phyloP scores from a whole-genome alignment of 1,140 invertebrate species.

The Drosophila sucinea region DNA sequence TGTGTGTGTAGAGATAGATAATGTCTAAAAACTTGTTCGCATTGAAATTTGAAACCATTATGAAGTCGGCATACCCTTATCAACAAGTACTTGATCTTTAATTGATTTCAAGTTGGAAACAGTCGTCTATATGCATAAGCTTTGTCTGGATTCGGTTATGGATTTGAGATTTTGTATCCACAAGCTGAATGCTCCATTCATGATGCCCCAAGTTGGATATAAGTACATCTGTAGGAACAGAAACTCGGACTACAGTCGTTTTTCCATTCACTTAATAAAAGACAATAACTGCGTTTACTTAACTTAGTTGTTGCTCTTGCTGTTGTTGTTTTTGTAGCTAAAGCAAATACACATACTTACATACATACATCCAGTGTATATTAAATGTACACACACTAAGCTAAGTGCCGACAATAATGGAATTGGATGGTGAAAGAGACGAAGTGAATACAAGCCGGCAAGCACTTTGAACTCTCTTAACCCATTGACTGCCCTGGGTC shows the following conservation, averaged over 20 bases:
- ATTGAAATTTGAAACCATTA: slow-evolving; percentile 27
- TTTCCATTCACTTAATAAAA: slow-evolving; percentile 78
- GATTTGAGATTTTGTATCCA: background rate
- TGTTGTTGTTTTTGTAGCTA: slow-evolving; percentile 59
- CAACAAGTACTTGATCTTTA: slow-evolving; percentile 6
- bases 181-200: background rate
- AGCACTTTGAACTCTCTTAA: slow-evolving; percentile 63
- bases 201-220: slow-evolving; percentile 15
- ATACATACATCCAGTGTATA: background rate
- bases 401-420: slow-evolving; percentile 55
- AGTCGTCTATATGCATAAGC: background rate
- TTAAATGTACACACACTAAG: slow-evolving; percentile 27
- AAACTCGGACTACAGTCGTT: slow-evolving; percentile 58
- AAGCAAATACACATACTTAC: slow-evolving; percentile 37
- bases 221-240: background rate
- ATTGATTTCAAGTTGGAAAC: slow-evolving; percentile 14
- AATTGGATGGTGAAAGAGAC: slow-evolving; percentile 10
- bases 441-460: slow-evolving; percentile 6
- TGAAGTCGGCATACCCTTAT: slow-evolving; percentile 11
- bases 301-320: slow-evolving; percentile 59
- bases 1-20: slow-evolving; percentile 35
- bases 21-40: slow-evolving; percentile 53
- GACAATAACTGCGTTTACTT: slow-evolving; percentile 75
- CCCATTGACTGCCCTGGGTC: slow-evolving; percentile 13
- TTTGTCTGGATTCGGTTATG: no score